phyloP scores from a whole-genome alignment of 2,797 vertebrate genomes.

The Babyrousa celebensis region DNA sequence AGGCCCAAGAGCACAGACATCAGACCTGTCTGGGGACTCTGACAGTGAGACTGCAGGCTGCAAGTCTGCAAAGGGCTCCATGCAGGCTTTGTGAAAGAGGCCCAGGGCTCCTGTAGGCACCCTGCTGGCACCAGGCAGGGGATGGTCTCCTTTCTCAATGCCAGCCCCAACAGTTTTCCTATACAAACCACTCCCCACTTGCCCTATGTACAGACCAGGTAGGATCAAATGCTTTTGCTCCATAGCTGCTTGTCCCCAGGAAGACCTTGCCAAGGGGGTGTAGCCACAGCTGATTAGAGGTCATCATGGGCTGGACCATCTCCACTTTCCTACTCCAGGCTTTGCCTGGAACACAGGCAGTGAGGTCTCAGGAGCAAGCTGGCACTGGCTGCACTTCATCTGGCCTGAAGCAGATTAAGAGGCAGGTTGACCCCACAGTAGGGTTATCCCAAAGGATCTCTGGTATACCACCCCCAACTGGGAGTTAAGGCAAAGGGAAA shows the following conservation, averaged over 20 bases:
- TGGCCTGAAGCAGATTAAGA: background rate
- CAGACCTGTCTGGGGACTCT: background rate
- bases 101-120: background rate
- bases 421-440: background rate
- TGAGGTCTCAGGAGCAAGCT: background rate
- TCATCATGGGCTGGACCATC: background rate
- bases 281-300: background rate
- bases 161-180: background rate
- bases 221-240: background rate
- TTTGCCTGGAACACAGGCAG: background rate
- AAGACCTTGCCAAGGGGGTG: background rate
- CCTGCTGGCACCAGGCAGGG: background rate
- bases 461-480: background rate
- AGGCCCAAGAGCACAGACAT: background rate
- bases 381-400: background rate
- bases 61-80: background rate
- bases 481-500: background rate
- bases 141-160: background rate
- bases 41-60: background rate
- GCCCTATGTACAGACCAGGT: background rate
- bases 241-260: no score
- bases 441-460: background rate
- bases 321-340: background rate
- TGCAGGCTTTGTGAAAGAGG: background rate
- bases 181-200: no score